Evolutionary conservation across 2,113 vertebrate genomes (phyloP).

Genomic region (Patagioenas fasciata): DNA sequence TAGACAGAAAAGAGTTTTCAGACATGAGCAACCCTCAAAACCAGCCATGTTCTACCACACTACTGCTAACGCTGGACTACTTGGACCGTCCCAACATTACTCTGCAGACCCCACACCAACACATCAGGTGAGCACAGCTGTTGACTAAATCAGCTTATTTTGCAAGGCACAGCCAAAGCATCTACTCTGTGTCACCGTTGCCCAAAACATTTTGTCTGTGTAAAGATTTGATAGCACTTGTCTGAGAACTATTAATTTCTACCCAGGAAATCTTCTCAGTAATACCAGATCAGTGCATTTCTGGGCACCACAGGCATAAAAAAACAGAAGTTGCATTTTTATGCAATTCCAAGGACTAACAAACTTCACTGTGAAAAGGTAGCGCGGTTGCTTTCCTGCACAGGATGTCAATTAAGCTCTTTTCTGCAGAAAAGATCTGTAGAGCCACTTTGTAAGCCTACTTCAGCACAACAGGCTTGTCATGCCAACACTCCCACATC

Average conservation of each 20-base stretch:
- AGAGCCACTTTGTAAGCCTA: not conserved
- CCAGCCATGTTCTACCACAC: not conserved
- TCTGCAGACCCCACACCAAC: not conserved
- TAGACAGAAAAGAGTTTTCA: not conserved
- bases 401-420: not conserved
- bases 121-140: not conserved
- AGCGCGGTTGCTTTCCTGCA: not conserved
- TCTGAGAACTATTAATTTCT: not conserved
- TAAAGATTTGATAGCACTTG: not conserved
- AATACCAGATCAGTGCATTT: not conserved
- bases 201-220: not conserved
- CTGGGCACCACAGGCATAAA: not conserved
- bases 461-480: not conserved
- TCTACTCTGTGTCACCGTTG: not conserved
- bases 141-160: not conserved
- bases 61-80: not conserved
- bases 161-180: not conserved
- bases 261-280: not conserved
- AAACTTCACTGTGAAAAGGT: not conserved
- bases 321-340: not conserved
- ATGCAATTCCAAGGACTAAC: not conserved
- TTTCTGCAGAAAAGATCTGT: not conserved
- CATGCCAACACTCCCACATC: not conserved
- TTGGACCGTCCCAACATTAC: not conserved
- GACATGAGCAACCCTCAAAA: not conserved